Conservation (phyloP, 2,888 invertebrate species). For the Himalopsyche anomala region DNA sequence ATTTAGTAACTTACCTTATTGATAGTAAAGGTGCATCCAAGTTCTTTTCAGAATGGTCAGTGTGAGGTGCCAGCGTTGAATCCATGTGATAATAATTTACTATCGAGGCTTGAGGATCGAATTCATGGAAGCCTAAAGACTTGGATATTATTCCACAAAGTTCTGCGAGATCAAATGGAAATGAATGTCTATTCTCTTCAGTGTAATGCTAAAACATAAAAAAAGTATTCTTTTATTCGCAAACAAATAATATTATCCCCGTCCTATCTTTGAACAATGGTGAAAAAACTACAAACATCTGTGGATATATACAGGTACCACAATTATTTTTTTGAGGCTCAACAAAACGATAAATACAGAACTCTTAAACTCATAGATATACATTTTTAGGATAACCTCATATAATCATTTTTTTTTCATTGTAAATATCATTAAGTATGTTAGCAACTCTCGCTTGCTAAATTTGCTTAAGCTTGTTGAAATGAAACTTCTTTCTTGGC, state of each 20-base stretch:
- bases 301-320: no score
- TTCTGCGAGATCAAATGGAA: slow-evolving; percentile 85
- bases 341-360: no score
- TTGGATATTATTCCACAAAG: slow-evolving; percentile 81
- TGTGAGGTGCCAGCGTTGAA: slow-evolving; percentile 94
- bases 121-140: slow-evolving; percentile 78
- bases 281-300: no score
- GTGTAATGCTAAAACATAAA: slow-evolving; percentile 78
- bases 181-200: slow-evolving; percentile 80
- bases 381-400: no score
- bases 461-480: no score
- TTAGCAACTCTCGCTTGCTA: no score
- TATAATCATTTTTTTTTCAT: no score
- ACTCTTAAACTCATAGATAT: no score
- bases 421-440: no score
- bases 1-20: slow-evolving; percentile 79
- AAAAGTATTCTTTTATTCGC: slow-evolving; percentile 7
- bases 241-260: neutral
- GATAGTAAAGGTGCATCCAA: slow-evolving; percentile 93
- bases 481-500: no score
- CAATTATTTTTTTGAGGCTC: no score
- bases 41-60: slow-evolving; percentile 94
- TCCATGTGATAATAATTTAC: slow-evolving; percentile 97
- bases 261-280: neutral
- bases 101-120: slow-evolving; percentile 93